These are phyloP conservation scores for Frankliniella intonsa DNA, from an alignment of 2,888 invertebrate species.

Conservation along the genomic window DNA sequence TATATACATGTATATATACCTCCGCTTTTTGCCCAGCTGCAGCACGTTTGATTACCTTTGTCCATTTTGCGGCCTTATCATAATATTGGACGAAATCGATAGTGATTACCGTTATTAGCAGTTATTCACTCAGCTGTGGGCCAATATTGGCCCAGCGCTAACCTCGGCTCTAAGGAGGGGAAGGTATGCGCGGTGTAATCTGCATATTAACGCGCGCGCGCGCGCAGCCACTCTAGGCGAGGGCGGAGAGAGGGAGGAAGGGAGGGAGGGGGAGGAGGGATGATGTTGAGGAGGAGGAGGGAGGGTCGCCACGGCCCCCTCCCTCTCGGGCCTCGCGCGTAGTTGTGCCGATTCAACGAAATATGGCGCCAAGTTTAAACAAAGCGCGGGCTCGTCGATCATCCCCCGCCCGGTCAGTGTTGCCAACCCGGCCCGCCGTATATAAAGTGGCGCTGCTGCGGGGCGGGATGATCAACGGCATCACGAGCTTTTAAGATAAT, in stretches of 20 bases:
- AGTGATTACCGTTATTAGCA: conserved; percentile 1
- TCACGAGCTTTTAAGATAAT: not conserved
- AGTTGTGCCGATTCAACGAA: not conserved
- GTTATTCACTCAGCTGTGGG: not conserved
- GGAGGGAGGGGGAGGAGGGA: no score
- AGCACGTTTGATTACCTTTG: no score
- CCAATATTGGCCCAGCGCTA: not conserved
- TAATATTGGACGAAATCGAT: not conserved
- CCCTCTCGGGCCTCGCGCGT: not conserved
- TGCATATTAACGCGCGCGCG: conserved; percentile 2
- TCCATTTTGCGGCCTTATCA: no score
- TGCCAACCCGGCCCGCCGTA: not conserved
- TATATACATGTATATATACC: no score
- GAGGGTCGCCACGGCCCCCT: no score
- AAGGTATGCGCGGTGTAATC: not conserved
- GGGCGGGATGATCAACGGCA: not conserved
- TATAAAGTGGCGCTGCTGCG: no score
- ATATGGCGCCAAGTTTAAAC: conserved; percentile 10
- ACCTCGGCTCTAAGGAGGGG: no score
- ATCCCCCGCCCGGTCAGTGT: not conserved
- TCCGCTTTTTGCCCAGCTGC: no score
- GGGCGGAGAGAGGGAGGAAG: no score
- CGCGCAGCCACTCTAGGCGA: no score
- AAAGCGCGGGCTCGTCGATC: not conserved
- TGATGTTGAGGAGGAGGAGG: no score